Conservation (phyloP, 2,888 invertebrate genomes). For the Poecilobothrus nobilitatus region DNA sequence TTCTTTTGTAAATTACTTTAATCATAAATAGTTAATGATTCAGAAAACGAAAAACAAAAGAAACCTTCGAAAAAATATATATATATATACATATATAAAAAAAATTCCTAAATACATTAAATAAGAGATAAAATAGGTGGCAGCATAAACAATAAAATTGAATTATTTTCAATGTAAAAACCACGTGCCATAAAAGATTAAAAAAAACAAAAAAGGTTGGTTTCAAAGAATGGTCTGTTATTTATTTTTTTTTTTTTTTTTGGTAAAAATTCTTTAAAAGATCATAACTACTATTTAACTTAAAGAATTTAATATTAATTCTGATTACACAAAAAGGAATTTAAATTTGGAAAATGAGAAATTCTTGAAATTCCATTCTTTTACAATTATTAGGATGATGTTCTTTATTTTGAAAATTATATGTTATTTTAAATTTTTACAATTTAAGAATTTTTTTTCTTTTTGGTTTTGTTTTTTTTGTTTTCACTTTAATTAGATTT, state of each 20-base stretch:
- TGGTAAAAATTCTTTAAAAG: not conserved
- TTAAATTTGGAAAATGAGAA: not conserved
- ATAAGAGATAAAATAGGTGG: too few relatives aligned
- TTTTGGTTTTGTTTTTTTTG: too few relatives aligned
- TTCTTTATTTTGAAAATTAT: not conserved
- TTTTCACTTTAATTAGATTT: constrained; percentile 2
- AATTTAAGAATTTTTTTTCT: not conserved
- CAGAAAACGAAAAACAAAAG: too few relatives aligned
- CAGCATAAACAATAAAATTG: too few relatives aligned
- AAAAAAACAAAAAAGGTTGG: not conserved
- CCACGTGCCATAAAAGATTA: not conserved
- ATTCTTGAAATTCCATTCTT: not conserved
- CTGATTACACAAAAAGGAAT: not conserved
- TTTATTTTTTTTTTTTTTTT: too few relatives aligned
- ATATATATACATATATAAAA: not conserved
- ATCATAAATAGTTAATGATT: too few relatives aligned
- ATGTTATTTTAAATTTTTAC: not conserved
- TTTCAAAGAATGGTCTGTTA: too few relatives aligned
- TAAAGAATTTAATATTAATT: too few relatives aligned
- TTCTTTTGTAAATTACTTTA: too few relatives aligned
- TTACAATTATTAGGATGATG: not conserved
- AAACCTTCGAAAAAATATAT: not conserved
- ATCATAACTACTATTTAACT: too few relatives aligned
- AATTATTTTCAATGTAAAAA: not conserved
- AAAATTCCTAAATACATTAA: too few relatives aligned